Percentiles rank a stretch among this genome's conserved stretches.
These are phyloP conservation scores for Diarsia dahlii DNA, from an alignment of 2,888 invertebrate genomes.

Conservation along the genomic window DNA sequence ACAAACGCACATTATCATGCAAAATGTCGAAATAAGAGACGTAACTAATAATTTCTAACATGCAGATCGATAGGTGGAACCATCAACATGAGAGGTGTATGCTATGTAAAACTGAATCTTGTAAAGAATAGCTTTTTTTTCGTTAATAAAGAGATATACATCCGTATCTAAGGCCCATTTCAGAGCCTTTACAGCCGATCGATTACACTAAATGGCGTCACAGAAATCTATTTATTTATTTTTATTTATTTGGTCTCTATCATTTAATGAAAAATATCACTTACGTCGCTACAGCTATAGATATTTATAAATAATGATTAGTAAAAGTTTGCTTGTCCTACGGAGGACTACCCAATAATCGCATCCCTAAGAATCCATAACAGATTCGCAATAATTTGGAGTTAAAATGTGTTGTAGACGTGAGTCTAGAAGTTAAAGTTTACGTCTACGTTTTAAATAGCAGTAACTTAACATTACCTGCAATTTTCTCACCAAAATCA, in stretches of 20 bases:
- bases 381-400: too few relatives aligned
- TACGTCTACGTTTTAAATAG: background rate
- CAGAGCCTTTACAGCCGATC: background rate
- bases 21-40: constrained; percentile 75
- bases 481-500: background rate
- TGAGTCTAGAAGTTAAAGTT: background rate
- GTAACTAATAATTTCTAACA: constrained; percentile 62
- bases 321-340: too few relatives aligned
- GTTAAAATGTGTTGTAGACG: background rate
- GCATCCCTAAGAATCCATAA: background rate
- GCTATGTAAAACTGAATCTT: background rate
- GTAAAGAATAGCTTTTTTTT: background rate
- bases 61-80: constrained; percentile 41
- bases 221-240: too few relatives aligned
- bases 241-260: too few relatives aligned
- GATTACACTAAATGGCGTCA: too few relatives aligned
- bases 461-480: background rate
- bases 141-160: background rate
- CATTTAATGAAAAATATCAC: too few relatives aligned
- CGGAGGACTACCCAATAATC: background rate
- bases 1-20: constrained; percentile 87
- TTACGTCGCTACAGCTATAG: background rate
- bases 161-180: background rate
- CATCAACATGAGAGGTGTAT: background rate
- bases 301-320: background rate